Evolutionary conservation across 2,888 invertebrate species (phyloP), one percentile per base, ranked within the genome.

Genomic region (Diarsia brunnea): DNA sequence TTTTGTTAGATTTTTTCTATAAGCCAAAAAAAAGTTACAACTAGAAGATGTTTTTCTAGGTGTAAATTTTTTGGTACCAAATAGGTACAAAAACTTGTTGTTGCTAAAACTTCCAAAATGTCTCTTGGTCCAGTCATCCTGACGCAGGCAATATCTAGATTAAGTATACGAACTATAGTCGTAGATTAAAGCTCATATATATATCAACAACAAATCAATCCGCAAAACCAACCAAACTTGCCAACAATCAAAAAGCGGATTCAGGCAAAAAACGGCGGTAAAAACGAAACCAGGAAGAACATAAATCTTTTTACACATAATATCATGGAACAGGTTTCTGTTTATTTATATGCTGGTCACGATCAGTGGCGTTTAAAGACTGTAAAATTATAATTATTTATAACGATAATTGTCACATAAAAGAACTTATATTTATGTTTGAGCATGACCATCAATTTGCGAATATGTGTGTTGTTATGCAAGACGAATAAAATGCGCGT

Each of bases 391-490:
- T 63, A 81, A 69, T 81, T 81, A 85, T 81, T 73, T 81, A 81
- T 65, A 49, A 82, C 63, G 68, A 77, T 86, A 69, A 78, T 82
- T 78, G 86, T 85, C 86, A 77, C 86, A 72, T 78, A 83, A 82
- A 77, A 82, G 55, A 72, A 69, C 61, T 4, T 61, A 47, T 81
- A 81, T 83, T 85, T 76, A 85, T 82, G 83, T 66, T 86, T 49
- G 63, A 69, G 71, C 51, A 49, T 60, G 76, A 21, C 60, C 82
- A 81, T 85, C 77, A 78, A 82, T 83, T 82, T 82, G 86, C 82
- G 43, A 86, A 82, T 79, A 67, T 43, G 24, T 69, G 16, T n/a
- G 31, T 81, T 65, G 60, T 65, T 58, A 81, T 81, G 82, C 82
- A 75, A 64, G 75, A 81, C 61, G 60, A 75, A 85, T 85, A 65